Base-by-base conservation (phyloP, 2,888 invertebrate species). In the Himalopsyche tibetana region DNA sequence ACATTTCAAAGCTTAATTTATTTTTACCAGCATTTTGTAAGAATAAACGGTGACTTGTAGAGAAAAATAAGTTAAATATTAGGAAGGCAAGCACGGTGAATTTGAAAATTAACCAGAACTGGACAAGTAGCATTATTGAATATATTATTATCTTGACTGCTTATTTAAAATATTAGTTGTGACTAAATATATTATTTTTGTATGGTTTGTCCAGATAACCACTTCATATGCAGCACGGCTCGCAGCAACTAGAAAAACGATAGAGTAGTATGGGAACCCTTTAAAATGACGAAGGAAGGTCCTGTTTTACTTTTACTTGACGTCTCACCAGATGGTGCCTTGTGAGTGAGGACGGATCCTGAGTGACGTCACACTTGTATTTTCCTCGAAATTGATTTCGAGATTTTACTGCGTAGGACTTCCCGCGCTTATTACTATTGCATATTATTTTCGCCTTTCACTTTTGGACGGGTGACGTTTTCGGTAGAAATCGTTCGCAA, bases 281-380 rank as follows among this genome's bases (percentile, higher is more conserved):
- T 28, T 45, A 82, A 82, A 55, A 38, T 38, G 55, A 55, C 38
- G 83, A 28, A 79, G 17, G 55, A 55, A 42, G 38, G 42, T 55
- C 55, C 81, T 63, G 19, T 56, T 40, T 88, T 86, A 85, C 88
- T 88, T 83, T 55, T 69, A 63, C 85, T 87, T 85, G 84, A 85
- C 85, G 80, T 85, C 63, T 56, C 74, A 79, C 87, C 85, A 87
- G 84, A 87, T 86, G 85, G 56, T 84, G 80, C 82, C 83, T 84
- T n/a, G 17, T 55, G 84, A 51, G 81, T 55, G 55, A 38, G 82
- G 56, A 38, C 80, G 79, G 85, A 45, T 80, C 4, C 40, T 74
- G 74, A 74, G 84, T 87, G 87, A 87, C 87, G 87, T 87, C 87
- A 87, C 74, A 84, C 84, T 82, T 82, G 55, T 82, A 82, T 79